A percentile compares a stretch with the other conserved stretches of the same genome.
Conservation (phyloP, 2,888 invertebrate species). For the Diogma glabrata region DNA sequence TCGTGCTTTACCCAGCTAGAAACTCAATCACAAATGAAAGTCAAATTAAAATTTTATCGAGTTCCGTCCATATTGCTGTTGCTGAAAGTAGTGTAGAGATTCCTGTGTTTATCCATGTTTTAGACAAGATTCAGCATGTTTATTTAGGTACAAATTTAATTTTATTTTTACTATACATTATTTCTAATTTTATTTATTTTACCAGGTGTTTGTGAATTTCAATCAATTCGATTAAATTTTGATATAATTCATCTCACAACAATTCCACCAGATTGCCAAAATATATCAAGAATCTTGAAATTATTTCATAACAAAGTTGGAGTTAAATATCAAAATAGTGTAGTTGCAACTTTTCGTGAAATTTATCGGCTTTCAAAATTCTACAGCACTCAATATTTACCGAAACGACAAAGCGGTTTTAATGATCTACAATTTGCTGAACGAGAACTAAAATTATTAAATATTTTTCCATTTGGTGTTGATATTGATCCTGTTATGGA, state of each 20-base stretch:
- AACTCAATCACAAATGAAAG: slow-evolving; percentile 51
- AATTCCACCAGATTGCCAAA: slow-evolving; percentile 68
- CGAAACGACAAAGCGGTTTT: slow-evolving; percentile 22
- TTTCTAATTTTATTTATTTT: slow-evolving; percentile 45
- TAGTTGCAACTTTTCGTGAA: slow-evolving; percentile 54
- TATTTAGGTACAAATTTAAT: slow-evolving; percentile 45
- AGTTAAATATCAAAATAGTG: slow-evolving; percentile 44
- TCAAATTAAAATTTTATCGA: slow-evolving; percentile 64
- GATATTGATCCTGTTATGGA: slow-evolving; percentile 69
- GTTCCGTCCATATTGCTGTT: slow-evolving; percentile 70
- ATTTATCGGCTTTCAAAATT: slow-evolving; percentile 45
- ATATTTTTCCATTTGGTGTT: slow-evolving; percentile 72
- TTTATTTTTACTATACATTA: not conserved
- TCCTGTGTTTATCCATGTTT: slow-evolving; percentile 79
- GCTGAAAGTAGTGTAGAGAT: slow-evolving; percentile 69
- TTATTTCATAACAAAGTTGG: slow-evolving; percentile 84
- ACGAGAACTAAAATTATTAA: slow-evolving; percentile 49
- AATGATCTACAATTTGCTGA: slow-evolving; percentile 17
- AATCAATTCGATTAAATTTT: slow-evolving; percentile 67
- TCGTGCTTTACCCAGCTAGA: slow-evolving; percentile 58
- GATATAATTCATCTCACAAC: slow-evolving; percentile 79
- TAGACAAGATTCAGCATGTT: slow-evolving; percentile 68
- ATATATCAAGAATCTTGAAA: slow-evolving; percentile 70
- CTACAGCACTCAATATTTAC: slow-evolving; percentile 26
- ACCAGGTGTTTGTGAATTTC: slow-evolving; percentile 67